Conservation (phyloP, 1,140 invertebrate genomes). For the Catajapyx aquilonaris region DNA sequence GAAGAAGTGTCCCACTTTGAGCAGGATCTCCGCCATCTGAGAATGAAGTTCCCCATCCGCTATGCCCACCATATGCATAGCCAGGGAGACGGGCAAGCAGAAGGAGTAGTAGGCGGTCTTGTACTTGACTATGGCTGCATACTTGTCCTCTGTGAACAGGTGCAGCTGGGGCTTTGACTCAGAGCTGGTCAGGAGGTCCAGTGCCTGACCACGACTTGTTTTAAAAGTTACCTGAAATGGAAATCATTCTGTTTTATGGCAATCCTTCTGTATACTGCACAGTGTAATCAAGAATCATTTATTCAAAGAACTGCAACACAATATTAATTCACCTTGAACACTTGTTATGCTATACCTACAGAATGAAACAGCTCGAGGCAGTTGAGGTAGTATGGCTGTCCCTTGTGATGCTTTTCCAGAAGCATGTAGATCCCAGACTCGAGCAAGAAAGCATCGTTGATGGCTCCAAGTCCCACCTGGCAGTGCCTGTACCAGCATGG, state of each 20-base stretch:
- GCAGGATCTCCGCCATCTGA: slow-evolving; percentile 26
- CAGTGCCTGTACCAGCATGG: slow-evolving; percentile 35
- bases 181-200: slow-evolving; percentile 17
- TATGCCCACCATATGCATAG: slow-evolving; percentile 26
- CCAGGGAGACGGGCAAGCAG: slow-evolving; percentile 32
- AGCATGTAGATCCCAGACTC: slow-evolving; percentile 29
- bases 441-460: slow-evolving; percentile 38
- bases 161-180: slow-evolving; percentile 6
- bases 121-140: slow-evolving; percentile 34
- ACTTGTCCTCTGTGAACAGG: slow-evolving; percentile 25
- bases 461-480: slow-evolving; percentile 25
- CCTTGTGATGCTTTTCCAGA: slow-evolving; percentile 26
- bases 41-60: slow-evolving; percentile 20
- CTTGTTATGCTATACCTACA: slow-evolving; percentile 20
- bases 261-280: too few relatives aligned
- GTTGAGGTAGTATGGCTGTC: slow-evolving; percentile 27
- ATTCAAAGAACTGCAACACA: too few relatives aligned
- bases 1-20: slow-evolving; percentile 37
- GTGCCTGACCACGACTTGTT: slow-evolving; percentile 28
- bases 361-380: slow-evolving; percentile 34
- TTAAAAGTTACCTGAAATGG: slow-evolving; percentile 26
- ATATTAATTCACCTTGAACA: background rate
- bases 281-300: too few relatives aligned
- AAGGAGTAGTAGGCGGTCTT: slow-evolving; percentile 47
- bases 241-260: too few relatives aligned